Evolutionary conservation across 2,888 invertebrate species (phyloP).

Genomic region (Dasypolia templi): DNA sequence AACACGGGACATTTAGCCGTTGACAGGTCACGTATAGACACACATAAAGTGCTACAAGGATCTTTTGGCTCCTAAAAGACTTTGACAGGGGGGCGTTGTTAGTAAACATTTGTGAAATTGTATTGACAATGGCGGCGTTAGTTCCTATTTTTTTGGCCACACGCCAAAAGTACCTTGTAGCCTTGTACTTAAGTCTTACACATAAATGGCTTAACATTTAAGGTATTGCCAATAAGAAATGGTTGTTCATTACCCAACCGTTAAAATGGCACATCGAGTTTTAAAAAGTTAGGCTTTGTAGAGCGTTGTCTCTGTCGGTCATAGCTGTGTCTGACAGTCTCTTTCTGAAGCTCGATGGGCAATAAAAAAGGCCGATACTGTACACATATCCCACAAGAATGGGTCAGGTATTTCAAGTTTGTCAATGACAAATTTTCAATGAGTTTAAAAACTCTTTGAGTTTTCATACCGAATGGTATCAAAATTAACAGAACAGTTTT

Average conservation of each 20-base stretch:
- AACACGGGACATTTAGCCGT: slow-evolving; percentile 48
- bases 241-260: neutral
- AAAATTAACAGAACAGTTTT: neutral
- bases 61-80: neutral
- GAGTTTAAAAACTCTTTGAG: neutral
- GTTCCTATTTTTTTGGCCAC: neutral
- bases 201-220: neutral
- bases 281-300: neutral
- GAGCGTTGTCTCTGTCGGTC: neutral
- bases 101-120: neutral
- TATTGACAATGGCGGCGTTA: neutral
- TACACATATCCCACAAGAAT: neutral
- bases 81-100: neutral
- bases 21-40: slow-evolving; percentile 14
- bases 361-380: neutral
- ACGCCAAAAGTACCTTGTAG: neutral
- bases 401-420: neutral
- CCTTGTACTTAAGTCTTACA: neutral
- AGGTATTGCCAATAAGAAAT: neutral
- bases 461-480: neutral
- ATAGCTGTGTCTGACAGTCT: too few relatives aligned
- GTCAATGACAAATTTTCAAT: slow-evolving; percentile 6
- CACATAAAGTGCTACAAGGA: neutral
- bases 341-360: neutral
- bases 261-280: neutral